phyloP scores from a whole-genome alignment of 53 echinoderm and acorn worm genomes.

The Holothuria scabra region DNA sequence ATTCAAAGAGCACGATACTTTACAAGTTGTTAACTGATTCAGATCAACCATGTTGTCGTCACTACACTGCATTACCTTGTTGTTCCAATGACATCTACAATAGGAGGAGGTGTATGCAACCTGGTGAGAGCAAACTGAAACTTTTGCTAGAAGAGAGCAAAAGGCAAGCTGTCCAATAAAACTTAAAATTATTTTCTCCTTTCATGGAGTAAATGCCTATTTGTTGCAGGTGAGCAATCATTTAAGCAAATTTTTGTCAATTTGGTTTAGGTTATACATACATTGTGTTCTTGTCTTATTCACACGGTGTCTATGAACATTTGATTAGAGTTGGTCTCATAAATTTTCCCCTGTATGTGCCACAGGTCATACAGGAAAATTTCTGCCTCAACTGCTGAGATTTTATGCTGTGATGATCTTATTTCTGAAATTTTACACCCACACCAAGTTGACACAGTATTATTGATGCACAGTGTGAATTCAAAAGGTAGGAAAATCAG shows the following conservation, averaged over 20 bases:
- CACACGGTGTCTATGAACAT: no score
- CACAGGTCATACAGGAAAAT: no score
- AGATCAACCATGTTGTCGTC: conserved; percentile 68
- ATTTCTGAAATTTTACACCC: no score
- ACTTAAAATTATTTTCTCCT: neutral
- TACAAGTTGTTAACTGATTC: conserved; percentile 85
- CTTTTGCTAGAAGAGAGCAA: conserved; percentile 87
- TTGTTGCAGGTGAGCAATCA: conserved; percentile 23
- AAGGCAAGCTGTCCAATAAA: conserved; percentile 83
- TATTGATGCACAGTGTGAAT: no score
- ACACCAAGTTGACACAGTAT: no score
- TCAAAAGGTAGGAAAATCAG: no score
- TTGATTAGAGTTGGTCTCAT: no score
- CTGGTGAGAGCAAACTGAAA: conserved; percentile 85
- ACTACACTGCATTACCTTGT: conserved; percentile 7
- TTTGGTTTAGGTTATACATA: no score
- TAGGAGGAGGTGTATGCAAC: conserved; percentile 59
- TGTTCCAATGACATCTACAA: conserved; percentile 48
- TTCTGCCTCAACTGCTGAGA: no score
- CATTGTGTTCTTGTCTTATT: no score
- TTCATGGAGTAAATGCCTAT: neutral
- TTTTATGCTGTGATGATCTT: no score
- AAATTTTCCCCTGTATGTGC: no score
- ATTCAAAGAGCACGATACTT: conserved; percentile 93
- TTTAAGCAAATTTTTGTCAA: neutral